These are phyloP conservation scores for Girardinus metallicus DNA, from an alignment of 2,797 vertebrate species.

Conservation along the genomic window DNA sequence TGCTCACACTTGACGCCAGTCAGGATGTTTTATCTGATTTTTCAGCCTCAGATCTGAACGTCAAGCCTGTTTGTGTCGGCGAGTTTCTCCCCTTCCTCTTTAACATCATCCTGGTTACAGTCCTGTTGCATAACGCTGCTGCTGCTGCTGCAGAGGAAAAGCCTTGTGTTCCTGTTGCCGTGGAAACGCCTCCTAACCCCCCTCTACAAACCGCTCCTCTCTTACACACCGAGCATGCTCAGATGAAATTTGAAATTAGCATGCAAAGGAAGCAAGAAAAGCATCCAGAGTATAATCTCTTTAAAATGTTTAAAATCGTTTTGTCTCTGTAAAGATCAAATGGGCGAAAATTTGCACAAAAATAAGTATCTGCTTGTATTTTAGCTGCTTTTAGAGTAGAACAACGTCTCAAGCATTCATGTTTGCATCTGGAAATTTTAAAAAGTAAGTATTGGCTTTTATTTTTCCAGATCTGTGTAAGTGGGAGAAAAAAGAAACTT, in stretches of 20 bases:
- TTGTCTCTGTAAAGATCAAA: background rate
- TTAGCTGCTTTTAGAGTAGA: background rate
- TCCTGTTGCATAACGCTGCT: slow-evolving; percentile 70
- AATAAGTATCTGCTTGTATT: background rate
- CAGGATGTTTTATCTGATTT: background rate
- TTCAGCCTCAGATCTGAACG: background rate
- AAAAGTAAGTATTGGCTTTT: background rate
- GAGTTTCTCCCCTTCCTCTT: slow-evolving; percentile 41
- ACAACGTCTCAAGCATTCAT: background rate
- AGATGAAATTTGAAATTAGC: slow-evolving; percentile 18
- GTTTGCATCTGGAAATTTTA: background rate
- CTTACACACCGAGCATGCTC: slow-evolving; percentile 58
- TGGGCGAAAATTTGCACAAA: background rate
- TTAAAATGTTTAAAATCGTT: background rate
- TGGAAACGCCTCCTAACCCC: slow-evolving; percentile 54
- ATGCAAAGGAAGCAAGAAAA: slow-evolving; percentile 50
- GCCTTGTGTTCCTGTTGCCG: slow-evolving; percentile 70
- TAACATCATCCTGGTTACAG: slow-evolving; percentile 66
- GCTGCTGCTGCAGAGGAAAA: slow-evolving; percentile 67
- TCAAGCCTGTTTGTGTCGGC: slow-evolving; percentile 1
- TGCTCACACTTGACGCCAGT: background rate
- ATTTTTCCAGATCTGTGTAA: background rate
- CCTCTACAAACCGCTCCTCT: background rate
- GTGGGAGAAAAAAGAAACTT: background rate
- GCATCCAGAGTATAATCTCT: slow-evolving; percentile 11